Evolutionary conservation across 2,888 invertebrate genomes (phyloP), one percentile per base, ranked within the genome.

Genomic region (Acanthacorydalis orientalis): DNA sequence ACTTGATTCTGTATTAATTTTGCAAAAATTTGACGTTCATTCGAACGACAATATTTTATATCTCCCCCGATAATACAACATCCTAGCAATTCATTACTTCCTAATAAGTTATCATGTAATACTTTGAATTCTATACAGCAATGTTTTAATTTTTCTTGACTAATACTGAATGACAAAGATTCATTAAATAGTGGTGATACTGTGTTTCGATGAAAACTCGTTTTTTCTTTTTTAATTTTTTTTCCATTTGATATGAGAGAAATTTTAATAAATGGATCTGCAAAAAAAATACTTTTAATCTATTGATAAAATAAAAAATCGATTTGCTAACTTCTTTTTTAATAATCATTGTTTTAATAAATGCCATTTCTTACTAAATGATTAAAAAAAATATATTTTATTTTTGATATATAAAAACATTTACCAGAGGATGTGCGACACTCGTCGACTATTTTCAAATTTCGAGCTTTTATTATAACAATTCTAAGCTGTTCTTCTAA

Each of bases 101-200:
- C 76, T 50, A 77, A 60, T 14, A 77, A 62, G 52, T 74, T 77
- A 55, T 78, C 78, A 56, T 77, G 77, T 43, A 74, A 66, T 1
- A 80, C 73, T 4, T 68, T 65, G 54, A 80, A 70, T 56, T 79
- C 77, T 10, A 80, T 59, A 16, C 67, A 60, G 47, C 73, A 69
- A 51, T 67, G 70, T 50, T 72, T 70, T 12, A 80, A 62, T 45
- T 65, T 64, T 40, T 78, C 77, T 50, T 69, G 70, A 34, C 59
- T 56, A 14, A 70, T 57, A 54, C 68, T 67, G 55, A 72, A 72
- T 16, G 65, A 70, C 40, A 73, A 56, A 7, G 68, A 70, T 53
- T 74, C 72, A 54, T 72, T 72, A 63, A 72, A 73, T 1, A 69
- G 67, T 0, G 72, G 72, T 51, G 59, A 63, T 2, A 66, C 62